A percentile compares a stretch with the other conserved stretches of the same genome.
phyloP scores from a whole-genome alignment of 2,888 invertebrate species.

The Brachynemurus nebulosus region DNA sequence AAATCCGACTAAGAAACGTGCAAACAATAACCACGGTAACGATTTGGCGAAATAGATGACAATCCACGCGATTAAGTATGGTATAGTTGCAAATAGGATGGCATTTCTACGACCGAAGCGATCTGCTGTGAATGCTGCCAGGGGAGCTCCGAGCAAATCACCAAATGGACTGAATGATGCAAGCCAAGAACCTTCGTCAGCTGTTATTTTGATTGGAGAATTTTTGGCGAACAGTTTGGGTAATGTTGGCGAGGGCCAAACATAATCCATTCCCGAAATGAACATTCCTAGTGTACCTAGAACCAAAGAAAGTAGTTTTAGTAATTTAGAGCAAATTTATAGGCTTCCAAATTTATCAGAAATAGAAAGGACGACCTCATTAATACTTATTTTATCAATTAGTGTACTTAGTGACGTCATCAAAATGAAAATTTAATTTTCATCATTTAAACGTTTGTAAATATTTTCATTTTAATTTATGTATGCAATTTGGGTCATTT shows the following conservation, averaged over 20 bases:
- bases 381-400: background rate
- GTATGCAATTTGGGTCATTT: too few species aligned
- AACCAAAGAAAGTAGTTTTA: background rate
- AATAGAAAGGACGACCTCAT: background rate
- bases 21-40: conserved; percentile 3
- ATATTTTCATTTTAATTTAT: too few species aligned
- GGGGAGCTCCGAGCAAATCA: conserved; percentile 7
- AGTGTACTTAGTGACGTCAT: background rate
- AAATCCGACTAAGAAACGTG: conserved; percentile 39
- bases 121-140: conserved; percentile 7
- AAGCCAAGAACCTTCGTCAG: conserved; percentile 8
- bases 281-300: conserved; percentile 9
- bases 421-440: too few species aligned
- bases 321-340: background rate
- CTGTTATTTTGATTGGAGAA: conserved; percentile 5
- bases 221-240: conserved; percentile 8
- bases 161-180: conserved; percentile 8
- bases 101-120: conserved; percentile 6
- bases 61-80: conserved; percentile 8
- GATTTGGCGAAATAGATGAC: conserved; percentile 4
- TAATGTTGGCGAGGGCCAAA: conserved; percentile 9
- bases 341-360: background rate
- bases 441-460: too few species aligned
- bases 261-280: conserved; percentile 4
- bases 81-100: conserved; percentile 2